Conservation (phyloP, 2,797 vertebrate species). For the Tokudaia muenninki region DNA sequence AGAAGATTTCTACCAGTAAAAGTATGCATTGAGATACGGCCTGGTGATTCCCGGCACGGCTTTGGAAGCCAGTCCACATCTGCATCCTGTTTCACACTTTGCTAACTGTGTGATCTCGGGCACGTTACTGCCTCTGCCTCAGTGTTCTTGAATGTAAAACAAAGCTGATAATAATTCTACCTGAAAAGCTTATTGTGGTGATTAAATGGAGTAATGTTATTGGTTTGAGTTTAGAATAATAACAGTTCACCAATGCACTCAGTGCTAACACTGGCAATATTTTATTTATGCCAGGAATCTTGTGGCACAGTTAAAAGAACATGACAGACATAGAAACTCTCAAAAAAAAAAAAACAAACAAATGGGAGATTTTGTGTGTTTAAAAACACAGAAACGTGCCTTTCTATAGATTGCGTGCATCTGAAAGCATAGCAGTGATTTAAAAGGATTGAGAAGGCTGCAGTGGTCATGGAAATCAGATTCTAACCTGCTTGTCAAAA, state of each 20-base stretch:
- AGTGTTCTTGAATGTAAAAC: slow-evolving; percentile 17
- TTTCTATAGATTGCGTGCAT: neutral
- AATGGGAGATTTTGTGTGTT: neutral
- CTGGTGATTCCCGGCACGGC: neutral
- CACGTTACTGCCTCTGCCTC: neutral
- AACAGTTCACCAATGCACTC: neutral
- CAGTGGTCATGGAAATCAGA: slow-evolving; percentile 7
- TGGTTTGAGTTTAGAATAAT: neutral
- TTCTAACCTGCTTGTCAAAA: slow-evolving; percentile 9
- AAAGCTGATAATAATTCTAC: neutral
- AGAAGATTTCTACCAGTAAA: neutral
- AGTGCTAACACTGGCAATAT: neutral
- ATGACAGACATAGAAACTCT: neutral
- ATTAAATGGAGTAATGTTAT: slow-evolving; percentile 24
- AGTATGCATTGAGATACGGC: neutral
- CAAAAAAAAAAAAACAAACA: neutral
- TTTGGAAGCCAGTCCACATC: neutral
- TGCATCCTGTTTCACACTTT: neutral
- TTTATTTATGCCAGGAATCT: slow-evolving; percentile 7
- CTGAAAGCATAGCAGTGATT: neutral
- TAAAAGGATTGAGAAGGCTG: neutral
- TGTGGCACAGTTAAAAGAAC: slow-evolving; percentile 21
- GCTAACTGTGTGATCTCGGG: neutral
- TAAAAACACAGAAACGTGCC: neutral
- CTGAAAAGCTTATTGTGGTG: neutral